These are phyloP conservation scores for Phyllotis vaccarum DNA, from an alignment of 2,797 vertebrate species.

Conservation along the genomic window DNA sequence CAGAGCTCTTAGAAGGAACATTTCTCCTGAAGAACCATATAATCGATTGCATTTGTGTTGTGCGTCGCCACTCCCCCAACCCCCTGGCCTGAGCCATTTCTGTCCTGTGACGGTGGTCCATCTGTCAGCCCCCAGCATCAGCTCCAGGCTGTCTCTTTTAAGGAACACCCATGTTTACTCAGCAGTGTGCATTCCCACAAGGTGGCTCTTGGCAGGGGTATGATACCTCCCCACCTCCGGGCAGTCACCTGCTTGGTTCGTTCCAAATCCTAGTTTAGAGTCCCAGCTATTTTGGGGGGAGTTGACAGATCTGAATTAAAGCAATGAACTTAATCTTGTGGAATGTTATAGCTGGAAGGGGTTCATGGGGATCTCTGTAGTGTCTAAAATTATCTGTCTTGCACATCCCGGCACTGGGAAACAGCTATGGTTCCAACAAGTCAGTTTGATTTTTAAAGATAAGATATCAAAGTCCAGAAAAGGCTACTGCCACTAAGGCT, in stretches of 20 bases:
- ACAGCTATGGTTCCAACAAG: neutral
- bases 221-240: neutral
- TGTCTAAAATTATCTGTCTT: constrained; percentile 39
- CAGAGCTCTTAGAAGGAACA: neutral
- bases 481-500: neutral
- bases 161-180: neutral
- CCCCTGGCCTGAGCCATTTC: neutral
- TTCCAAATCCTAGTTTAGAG: constrained; percentile 51
- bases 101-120: neutral
- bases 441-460: neutral
- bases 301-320: constrained; percentile 70
- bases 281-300: constrained; percentile 6
- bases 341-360: constrained; percentile 13
- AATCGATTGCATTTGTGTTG: fast-evolving
- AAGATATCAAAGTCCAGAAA: neutral
- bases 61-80: neutral
- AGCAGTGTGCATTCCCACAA: neutral
- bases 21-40: neutral
- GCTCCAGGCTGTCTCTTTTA: neutral
- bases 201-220: neutral
- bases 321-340: constrained; percentile 50
- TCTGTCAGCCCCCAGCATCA: neutral
- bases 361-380: neutral
- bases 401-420: neutral
- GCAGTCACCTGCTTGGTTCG: constrained; percentile 20